Evolutionary conservation across 2,113 vertebrate genomes (phyloP).

Genomic region (Maccullochella peelii): DNA sequence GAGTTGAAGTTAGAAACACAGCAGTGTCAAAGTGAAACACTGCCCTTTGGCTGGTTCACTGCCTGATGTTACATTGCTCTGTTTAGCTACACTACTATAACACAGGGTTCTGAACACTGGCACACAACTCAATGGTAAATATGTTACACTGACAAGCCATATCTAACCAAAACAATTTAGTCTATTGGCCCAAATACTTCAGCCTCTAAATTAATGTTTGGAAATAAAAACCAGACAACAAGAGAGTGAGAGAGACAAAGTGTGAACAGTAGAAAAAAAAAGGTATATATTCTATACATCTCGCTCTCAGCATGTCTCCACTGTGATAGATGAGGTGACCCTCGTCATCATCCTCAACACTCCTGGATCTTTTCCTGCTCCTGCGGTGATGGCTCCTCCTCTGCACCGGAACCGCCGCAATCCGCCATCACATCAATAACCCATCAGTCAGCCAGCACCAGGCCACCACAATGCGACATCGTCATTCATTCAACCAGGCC

Average conservation of each 20-base stretch:
- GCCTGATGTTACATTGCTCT: slow-evolving; percentile 61
- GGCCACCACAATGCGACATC: slow-evolving; percentile 90
- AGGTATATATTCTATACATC: slow-evolving; percentile 94
- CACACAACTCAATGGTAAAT: slow-evolving; percentile 53
- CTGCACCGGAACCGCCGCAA: slow-evolving; percentile 87
- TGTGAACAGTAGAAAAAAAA: slow-evolving; percentile 89
- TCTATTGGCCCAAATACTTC: slow-evolving; percentile 66
- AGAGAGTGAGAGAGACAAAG: slow-evolving; percentile 82
- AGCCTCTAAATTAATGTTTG: slow-evolving; percentile 67
- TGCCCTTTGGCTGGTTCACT: slow-evolving; percentile 67
- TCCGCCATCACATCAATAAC: slow-evolving; percentile 85
- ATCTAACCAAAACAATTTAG: slow-evolving; percentile 53
- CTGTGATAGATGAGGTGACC: slow-evolving; percentile 98
- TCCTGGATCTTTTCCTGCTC: slow-evolving; percentile 93
- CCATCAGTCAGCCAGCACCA: slow-evolving; percentile 87
- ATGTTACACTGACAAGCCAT: slow-evolving; percentile 66
- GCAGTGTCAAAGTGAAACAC: slow-evolving; percentile 45
- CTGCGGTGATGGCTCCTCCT: slow-evolving; percentile 90
- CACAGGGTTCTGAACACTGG: slow-evolving; percentile 58
- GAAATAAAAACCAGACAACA: slow-evolving; percentile 80
- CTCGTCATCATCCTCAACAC: slow-evolving; percentile 99
- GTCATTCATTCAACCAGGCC: slow-evolving; percentile 91
- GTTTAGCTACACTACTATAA: slow-evolving; percentile 57
- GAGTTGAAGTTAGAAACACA: slow-evolving; percentile 77
- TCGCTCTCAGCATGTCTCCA: slow-evolving; percentile 97